Percentiles rank a stretch among this genome's conserved stretches.
Evolutionary conservation across 2,888 invertebrate genomes (phyloP).

Genomic region (Drosophila siamana): DNA sequence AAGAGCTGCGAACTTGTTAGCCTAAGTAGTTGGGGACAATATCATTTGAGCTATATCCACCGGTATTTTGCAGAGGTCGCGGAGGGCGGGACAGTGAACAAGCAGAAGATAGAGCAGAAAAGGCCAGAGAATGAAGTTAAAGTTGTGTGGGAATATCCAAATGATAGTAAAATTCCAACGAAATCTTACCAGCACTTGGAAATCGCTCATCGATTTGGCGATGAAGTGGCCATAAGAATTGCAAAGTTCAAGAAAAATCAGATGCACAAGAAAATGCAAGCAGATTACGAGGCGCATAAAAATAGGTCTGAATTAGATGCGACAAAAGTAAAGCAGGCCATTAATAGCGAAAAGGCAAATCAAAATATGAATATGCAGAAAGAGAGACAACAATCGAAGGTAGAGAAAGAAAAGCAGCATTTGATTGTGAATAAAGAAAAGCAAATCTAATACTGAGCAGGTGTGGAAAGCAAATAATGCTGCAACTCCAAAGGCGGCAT

Average conservation of each 20-base stretch:
- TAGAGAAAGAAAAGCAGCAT: no score
- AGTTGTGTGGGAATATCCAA: not conserved
- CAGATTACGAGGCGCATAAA: not conserved
- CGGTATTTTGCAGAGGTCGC: conserved; percentile 21
- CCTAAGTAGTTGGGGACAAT: conserved; percentile 5
- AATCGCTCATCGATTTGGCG: not conserved
- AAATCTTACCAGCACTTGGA: not conserved
- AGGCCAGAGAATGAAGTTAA: not conserved
- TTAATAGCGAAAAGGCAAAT: not conserved
- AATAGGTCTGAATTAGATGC: not conserved
- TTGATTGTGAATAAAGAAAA: no score
- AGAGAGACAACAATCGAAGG: no score
- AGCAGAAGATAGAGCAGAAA: not conserved
- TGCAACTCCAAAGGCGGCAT: no score
- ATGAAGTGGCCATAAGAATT: conserved; percentile 1
- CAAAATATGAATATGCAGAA: not conserved
- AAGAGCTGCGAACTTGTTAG: conserved; percentile 14
- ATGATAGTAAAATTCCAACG: not conserved
- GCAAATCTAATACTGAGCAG: no score
- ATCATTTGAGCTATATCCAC: conserved; percentile 6
- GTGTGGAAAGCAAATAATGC: no score
- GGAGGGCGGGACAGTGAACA: not conserved
- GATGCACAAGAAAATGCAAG: not conserved
- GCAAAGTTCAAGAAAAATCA: not conserved
- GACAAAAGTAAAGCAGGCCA: not conserved